Evolutionary conservation across 2,113 vertebrate species (phyloP), one percentile per base, ranked within the genome.

Genomic region (Sinocyclocheilus maitianheensis): DNA sequence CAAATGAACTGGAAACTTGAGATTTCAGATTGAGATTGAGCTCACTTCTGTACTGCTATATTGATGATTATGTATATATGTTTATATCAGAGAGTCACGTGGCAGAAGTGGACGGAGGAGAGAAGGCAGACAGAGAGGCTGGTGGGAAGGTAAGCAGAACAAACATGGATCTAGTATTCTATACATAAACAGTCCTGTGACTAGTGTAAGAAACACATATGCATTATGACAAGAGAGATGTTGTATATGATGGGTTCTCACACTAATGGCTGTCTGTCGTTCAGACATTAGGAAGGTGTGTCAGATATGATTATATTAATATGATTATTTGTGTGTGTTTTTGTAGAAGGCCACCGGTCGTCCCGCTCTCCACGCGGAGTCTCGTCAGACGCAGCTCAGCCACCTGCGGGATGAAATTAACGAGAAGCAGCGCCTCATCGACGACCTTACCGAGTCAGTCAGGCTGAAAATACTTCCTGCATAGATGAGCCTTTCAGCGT

Each of bases 351-450:
- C 43, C 8, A 8, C 1, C 43, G 43, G 43, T 43, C 43, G 43
- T 43, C 43, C 43, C 8, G 7, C 91, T 79, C 96, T 89, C 69
- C 95, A 97, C 88, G 95, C 94, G 0, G 96, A 97, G 82, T 92
- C 96, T 86, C 96, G 97, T 86, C 96, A 97, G 90, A 94, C 95
- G 91, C 97, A 97, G 92, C 93, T 97, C 90, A 95, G 96, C 72
- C 96, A 95, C 65, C 95, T 98, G 85, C 94, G 97, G 20, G 97
- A 98, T 8, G 97, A 98, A 93, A 97, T 98, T 92, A 97, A 97
- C 0, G 96, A 97, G 92, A 98, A 98, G 88, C 97, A 97, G 91
- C 96, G 96, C 90, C 93, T 95, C 88, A 97, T 98, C 1, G 96
- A 97, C 16, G 96, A 97, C 71, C 95, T 98, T 77, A 96, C 94